These are phyloP conservation scores for Ornithoptera alexandrae DNA, from an alignment of 2,888 invertebrate species.

Conservation along the genomic window DNA sequence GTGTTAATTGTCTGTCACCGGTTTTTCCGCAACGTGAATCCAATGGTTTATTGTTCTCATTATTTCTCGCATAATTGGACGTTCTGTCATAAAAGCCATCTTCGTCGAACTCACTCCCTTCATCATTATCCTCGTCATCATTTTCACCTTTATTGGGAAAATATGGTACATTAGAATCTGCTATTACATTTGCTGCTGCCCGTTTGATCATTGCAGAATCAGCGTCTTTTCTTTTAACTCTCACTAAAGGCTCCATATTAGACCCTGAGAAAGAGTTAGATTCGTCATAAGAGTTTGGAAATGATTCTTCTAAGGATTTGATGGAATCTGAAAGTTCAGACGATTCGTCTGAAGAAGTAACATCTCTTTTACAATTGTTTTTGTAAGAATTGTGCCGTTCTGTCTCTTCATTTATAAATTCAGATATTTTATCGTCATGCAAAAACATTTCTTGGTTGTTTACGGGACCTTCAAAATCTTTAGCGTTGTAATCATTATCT, in stretches of 20 bases:
- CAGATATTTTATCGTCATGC: constrained; percentile 50
- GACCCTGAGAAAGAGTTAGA: constrained; percentile 45
- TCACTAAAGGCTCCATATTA: constrained; percentile 55
- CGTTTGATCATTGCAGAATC: constrained; percentile 53
- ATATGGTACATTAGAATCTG: constrained; percentile 62
- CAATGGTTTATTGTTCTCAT: constrained; percentile 15
- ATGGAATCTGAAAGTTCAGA: constrained; percentile 51
- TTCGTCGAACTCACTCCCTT: constrained; percentile 74
- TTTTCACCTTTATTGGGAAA: constrained; percentile 61
- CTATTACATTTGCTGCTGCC: constrained; percentile 48
- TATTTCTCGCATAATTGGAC: constrained; percentile 36
- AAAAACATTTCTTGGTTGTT: constrained; percentile 46
- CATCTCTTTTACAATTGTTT: constrained; percentile 53
- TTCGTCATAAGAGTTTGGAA: constrained; percentile 58
- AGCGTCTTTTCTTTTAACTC: constrained; percentile 64
- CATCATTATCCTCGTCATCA: constrained; percentile 70
- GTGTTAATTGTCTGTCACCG: constrained; percentile 29
- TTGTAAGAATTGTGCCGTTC: constrained; percentile 40
- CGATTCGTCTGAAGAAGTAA: constrained; percentile 40
- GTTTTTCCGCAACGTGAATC: constrained; percentile 10
- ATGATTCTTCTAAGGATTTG: constrained; percentile 69
- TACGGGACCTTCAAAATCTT: constrained; percentile 41
- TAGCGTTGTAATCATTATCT: constrained; percentile 40
- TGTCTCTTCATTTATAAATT: constrained; percentile 47
- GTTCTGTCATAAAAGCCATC: constrained; percentile 71